Conservation (phyloP, 2,797 vertebrate genomes). For the Semotilus atromaculatus region DNA sequence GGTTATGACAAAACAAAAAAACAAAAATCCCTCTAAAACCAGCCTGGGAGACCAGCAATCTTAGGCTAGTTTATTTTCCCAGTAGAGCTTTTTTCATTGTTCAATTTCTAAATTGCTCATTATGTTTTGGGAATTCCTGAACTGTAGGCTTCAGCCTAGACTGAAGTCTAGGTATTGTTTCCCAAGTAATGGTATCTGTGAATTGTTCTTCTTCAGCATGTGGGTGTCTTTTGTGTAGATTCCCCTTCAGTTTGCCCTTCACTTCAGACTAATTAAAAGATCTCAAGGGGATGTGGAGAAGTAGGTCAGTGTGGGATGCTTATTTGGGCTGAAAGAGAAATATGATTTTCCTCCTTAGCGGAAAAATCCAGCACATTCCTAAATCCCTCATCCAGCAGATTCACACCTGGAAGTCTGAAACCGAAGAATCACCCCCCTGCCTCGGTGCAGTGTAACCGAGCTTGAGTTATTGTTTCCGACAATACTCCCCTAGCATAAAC, state of each 20-base stretch:
- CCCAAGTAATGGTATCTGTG: background rate
- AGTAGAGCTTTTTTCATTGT: background rate
- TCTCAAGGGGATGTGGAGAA: conserved; percentile 55
- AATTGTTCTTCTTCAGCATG: conserved; percentile 31
- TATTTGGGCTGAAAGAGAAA: conserved; percentile 57
- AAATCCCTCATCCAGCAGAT: conserved; percentile 30
- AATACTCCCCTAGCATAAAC: conserved; percentile 23
- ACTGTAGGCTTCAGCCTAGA: background rate
- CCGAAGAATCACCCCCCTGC: conserved; percentile 16
- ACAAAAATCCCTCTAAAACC: background rate
- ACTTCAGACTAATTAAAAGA: conserved; percentile 58
- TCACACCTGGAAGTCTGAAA: conserved; percentile 56
- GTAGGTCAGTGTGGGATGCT: conserved; percentile 61
- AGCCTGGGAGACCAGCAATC: background rate
- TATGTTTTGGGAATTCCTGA: conserved; percentile 8
- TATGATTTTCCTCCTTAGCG: conserved; percentile 48
- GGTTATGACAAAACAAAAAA: background rate
- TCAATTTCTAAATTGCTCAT: background rate
- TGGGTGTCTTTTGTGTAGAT: conserved; percentile 53
- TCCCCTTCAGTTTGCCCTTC: conserved; percentile 61
- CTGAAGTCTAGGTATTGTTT: conserved; percentile 7
- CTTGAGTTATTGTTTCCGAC: conserved; percentile 49
- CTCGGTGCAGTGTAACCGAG: conserved; percentile 25
- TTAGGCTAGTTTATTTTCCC: background rate
- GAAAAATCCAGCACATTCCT: conserved; percentile 51